Percentiles rank a stretch among this genome's conserved stretches.
Evolutionary conservation across 2,888 invertebrate species (phyloP).

Genomic region (Pherbina coryleti): DNA sequence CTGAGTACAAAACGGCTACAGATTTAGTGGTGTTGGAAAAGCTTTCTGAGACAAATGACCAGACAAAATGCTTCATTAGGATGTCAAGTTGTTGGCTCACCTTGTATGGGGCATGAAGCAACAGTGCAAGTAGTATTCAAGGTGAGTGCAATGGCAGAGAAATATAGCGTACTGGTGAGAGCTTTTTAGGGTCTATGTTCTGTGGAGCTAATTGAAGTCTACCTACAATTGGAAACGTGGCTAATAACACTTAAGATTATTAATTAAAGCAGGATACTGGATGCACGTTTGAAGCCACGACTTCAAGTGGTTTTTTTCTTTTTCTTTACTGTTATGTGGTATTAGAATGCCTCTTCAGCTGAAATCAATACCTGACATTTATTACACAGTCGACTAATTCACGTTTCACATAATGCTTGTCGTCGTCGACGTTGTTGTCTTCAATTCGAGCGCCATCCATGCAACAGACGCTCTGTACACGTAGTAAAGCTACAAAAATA

Average conservation of each 20-base stretch:
- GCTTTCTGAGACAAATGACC: too few relatives aligned
- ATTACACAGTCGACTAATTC: not conserved
- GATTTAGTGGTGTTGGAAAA: too few relatives aligned
- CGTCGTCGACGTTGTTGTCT: not conserved
- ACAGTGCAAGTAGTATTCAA: not conserved
- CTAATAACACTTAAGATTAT: not conserved
- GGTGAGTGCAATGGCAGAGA: not conserved
- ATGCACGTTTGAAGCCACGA: not conserved
- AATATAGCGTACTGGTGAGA: not conserved
- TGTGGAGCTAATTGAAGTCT: not conserved
- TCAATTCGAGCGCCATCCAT: too few relatives aligned
- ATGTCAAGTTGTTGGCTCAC: not conserved
- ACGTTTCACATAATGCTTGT: not conserved
- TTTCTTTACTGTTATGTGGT: too few relatives aligned
- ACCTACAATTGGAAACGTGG: not conserved
- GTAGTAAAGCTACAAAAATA: not conserved
- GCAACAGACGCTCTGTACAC: not conserved
- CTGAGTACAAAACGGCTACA: too few relatives aligned
- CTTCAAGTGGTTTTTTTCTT: too few relatives aligned
- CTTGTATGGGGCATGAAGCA: not conserved
- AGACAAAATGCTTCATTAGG: not conserved
- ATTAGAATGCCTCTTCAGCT: too few relatives aligned
- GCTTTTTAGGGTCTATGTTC: not conserved
- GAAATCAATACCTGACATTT: not conserved
- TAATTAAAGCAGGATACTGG: not conserved